A percentile compares a stretch with the other conserved stretches of the same genome.
Evolutionary conservation across 2,113 vertebrate species (phyloP).

Genomic region (Gopherus evgoodei): DNA sequence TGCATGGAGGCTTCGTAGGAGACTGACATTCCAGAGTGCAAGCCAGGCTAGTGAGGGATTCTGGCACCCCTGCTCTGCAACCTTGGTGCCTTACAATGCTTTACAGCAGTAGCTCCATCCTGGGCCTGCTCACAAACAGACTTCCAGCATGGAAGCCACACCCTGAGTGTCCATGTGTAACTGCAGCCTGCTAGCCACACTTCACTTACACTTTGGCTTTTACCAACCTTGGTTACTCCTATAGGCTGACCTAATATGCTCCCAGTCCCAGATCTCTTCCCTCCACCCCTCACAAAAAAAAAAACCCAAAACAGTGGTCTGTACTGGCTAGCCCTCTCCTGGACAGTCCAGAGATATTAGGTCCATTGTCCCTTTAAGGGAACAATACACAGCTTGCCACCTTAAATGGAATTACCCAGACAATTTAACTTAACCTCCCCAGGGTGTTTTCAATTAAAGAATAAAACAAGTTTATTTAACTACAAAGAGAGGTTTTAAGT

Average conservation of each 20-base stretch:
- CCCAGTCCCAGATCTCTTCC: neutral
- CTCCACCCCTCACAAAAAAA: accelerated
- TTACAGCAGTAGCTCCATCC: neutral
- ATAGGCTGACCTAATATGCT: neutral
- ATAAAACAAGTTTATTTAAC: neutral
- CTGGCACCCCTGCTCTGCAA: neutral
- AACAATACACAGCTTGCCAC: neutral
- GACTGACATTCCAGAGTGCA: neutral
- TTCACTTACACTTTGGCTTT: neutral
- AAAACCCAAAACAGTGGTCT: no score
- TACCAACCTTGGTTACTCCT: neutral
- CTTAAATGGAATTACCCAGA: neutral
- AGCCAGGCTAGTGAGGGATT: neutral
- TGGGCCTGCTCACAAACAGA: neutral
- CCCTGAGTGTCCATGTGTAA: neutral
- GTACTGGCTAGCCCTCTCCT: neutral
- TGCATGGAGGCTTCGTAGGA: neutral
- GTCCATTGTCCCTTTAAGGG: neutral
- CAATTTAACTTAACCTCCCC: neutral
- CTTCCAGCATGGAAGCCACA: neutral
- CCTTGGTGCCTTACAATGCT: neutral
- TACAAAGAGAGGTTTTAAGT: neutral
- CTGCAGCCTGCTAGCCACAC: neutral
- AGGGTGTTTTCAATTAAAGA: neutral
- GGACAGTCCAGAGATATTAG: neutral